Base-by-base conservation (phyloP, 2,113 vertebrate species). In the Vidua chalybeata region DNA sequence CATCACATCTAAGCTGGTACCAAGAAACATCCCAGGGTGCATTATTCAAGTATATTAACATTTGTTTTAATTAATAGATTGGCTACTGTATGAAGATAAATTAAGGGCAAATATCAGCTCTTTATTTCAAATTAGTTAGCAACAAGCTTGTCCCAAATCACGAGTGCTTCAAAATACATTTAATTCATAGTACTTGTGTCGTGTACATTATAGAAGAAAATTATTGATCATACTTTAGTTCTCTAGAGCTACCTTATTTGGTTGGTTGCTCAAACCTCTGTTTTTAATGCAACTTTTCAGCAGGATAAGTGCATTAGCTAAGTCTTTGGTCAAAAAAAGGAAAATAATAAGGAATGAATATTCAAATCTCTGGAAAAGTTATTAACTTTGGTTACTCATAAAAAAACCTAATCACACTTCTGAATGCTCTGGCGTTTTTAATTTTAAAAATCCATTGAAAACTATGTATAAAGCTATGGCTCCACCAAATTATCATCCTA, bases 401-500 rank as follows among this genome's bases (percentile, higher is more conserved):
- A 74, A 76, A 81, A 89, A 84, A 12, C 1, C 8, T 61, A 75
- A 72, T 28, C 6, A 73, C 66, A 88, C 15, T 4, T 72, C 28
- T 62, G 28, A 90, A 35, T n/a, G 0, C 43, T 63, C 69, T 41
- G 5, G 11, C 4, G 6, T 20, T 91, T 82, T 79, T 37, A 87
- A 62, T 45, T 80, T 83, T 46, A 74, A 9, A 74, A 48, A 71
- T 43, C 6, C 11, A 46, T 14, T 52, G 20, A 33, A 85, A 92
- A 41, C 1, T n/a, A 67, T 52, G 54, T 68, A 68, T 8, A 69
- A 86, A 78, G 16, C 45, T 63, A 26, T 27, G 45, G 52, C 5
- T 43, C 13, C 4, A 18, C 30, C 16, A 88, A 71, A 51, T 28
- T 6, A 15, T 27, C 19, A 31, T n/a, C 94, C 78, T 94, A 99